A percentile compares a stretch with the other conserved stretches of the same genome.
Conservation (phyloP, 2,113 vertebrate genomes). For the Hassar affinis region DNA sequence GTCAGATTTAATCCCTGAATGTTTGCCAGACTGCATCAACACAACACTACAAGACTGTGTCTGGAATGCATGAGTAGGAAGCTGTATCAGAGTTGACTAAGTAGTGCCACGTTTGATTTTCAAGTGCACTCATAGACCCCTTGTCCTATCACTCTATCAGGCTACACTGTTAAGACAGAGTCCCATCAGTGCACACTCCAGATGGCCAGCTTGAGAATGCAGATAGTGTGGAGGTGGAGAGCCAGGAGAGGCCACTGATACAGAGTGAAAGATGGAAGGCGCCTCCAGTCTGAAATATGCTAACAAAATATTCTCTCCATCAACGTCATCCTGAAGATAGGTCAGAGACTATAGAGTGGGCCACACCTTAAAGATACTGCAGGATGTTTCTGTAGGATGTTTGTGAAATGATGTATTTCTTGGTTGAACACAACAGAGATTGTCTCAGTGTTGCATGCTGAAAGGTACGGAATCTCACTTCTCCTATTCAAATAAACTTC, state of each 20-base stretch:
- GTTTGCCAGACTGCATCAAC: slow-evolving; percentile 16
- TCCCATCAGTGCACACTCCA: background rate
- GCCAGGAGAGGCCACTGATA: slow-evolving; percentile 3
- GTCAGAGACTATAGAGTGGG: slow-evolving; percentile 4
- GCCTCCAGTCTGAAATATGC: slow-evolving; percentile 27
- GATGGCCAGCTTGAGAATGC: slow-evolving; percentile 8
- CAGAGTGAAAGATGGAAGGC: background rate
- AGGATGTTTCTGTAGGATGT: slow-evolving; percentile 20
- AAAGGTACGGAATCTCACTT: background rate
- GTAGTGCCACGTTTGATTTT: slow-evolving; percentile 41
- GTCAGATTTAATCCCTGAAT: slow-evolving; percentile 38
- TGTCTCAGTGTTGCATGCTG: background rate
- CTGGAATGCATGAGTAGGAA: slow-evolving; percentile 13
- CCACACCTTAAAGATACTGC: background rate
- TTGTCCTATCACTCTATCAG: slow-evolving; percentile 24
- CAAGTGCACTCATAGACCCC: slow-evolving; percentile 9
- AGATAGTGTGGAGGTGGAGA: slow-evolving; percentile 18
- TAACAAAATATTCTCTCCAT: slow-evolving; percentile 4
- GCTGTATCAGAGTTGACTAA: slow-evolving; percentile 46
- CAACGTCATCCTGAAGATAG: slow-evolving; percentile 6
- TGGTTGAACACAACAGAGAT: background rate
- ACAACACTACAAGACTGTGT: background rate
- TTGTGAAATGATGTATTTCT: slow-evolving; percentile 10
- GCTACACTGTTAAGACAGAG: background rate
- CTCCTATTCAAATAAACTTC: background rate